Percentiles rank a stretch among this genome's conserved stretches.
These are phyloP conservation scores for Anticlea derivata DNA, from an alignment of 2,888 invertebrate genomes.

Conservation along the genomic window DNA sequence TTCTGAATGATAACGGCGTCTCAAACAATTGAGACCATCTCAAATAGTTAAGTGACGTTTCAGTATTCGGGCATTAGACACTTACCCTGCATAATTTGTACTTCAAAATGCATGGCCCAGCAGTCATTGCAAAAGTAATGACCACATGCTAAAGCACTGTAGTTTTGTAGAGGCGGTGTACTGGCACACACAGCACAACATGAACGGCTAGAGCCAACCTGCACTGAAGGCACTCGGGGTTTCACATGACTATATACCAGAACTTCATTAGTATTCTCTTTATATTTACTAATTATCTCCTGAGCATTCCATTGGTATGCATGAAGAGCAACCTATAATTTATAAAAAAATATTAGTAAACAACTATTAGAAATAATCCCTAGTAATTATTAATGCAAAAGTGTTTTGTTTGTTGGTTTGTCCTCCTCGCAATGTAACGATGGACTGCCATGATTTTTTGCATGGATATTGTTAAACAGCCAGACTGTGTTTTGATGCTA, in stretches of 20 bases:
- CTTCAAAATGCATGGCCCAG: slow-evolving; percentile 98
- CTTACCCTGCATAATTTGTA: slow-evolving; percentile 95
- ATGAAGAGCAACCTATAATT: slow-evolving; percentile 89
- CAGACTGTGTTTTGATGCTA: no score
- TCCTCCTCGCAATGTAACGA: no score
- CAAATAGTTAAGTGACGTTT: no score
- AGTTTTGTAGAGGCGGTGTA: slow-evolving; percentile 86
- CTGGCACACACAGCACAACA: slow-evolving; percentile 92
- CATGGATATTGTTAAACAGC: no score
- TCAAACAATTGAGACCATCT: no score
- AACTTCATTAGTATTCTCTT: slow-evolving; percentile 88
- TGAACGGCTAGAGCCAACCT: slow-evolving; percentile 59
- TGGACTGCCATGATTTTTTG: no score
- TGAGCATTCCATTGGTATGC: slow-evolving; percentile 95
- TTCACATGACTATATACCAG: slow-evolving; percentile 79
- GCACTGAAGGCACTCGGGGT: slow-evolving; percentile 58
- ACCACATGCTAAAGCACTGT: slow-evolving; percentile 93
- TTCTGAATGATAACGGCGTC: no score
- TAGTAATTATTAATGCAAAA: no score
- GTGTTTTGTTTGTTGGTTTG: no score
- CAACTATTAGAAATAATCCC: not conserved
- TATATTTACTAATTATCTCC: slow-evolving; percentile 92
- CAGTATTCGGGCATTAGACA: no score
- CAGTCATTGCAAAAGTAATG: slow-evolving; percentile 98
- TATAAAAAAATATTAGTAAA: not conserved